phyloP scores from a whole-genome alignment of 2,888 invertebrate genomes.

The Amphimallon solstitiale region DNA sequence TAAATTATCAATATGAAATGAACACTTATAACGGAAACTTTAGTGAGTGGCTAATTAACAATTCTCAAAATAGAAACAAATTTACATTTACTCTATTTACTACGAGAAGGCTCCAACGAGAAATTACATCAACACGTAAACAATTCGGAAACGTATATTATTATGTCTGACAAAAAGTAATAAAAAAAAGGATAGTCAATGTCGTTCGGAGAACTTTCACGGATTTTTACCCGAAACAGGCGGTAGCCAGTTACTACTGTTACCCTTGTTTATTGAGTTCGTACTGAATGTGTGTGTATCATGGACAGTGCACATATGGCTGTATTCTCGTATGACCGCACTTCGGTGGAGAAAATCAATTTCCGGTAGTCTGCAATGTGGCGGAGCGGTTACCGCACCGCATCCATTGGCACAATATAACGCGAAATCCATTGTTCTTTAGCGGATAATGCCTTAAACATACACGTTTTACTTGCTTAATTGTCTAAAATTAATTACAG shows the following conservation, averaged over 20 bases:
- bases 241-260: neutral
- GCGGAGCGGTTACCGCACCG: constrained; percentile 50
- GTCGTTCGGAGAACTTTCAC: constrained; percentile 2
- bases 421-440: constrained; percentile 38
- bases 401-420: constrained; percentile 43
- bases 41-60: no score
- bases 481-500: constrained; percentile 22
- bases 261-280: constrained; percentile 51
- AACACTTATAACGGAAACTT: no score
- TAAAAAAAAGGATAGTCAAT: constrained; percentile 7
- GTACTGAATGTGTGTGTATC: constrained; percentile 47
- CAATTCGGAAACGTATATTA: constrained; percentile 19
- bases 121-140: neutral
- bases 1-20: no score
- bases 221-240: neutral
- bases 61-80: no score
- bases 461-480: constrained; percentile 18
- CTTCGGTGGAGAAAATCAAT: constrained; percentile 57
- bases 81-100: neutral
- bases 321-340: constrained; percentile 52
- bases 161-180: constrained; percentile 9
- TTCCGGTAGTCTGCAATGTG: constrained; percentile 55
- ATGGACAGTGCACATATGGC: constrained; percentile 54
- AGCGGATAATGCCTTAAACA: constrained; percentile 24
- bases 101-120: neutral